Conservation (phyloP, 2,113 vertebrate genomes). For the Larimichthys crocea region DNA sequence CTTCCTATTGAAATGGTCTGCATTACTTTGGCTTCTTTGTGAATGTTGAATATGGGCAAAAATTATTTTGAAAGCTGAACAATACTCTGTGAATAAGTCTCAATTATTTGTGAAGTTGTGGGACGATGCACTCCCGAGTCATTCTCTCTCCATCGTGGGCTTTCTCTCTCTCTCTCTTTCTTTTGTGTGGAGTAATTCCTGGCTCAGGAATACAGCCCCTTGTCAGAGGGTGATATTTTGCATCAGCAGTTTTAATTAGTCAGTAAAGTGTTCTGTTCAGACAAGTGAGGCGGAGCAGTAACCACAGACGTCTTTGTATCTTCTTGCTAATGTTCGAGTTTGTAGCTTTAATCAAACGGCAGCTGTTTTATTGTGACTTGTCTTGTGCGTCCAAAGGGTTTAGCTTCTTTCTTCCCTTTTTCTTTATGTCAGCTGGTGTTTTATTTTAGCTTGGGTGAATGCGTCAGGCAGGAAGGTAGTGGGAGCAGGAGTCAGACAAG, state of each 20-base stretch:
- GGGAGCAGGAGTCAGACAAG: conserved; percentile 45
- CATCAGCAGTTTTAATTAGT: conserved; percentile 56
- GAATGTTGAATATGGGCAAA: conserved; percentile 17
- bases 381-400: conserved; percentile 4
- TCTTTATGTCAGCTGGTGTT: conserved; percentile 6
- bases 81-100: conserved; percentile 26
- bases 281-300: conserved; percentile 9
- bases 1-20: neutral
- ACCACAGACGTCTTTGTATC: conserved; percentile 8
- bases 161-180: conserved; percentile 14
- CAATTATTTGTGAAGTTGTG: conserved; percentile 38
- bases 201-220: conserved; percentile 29
- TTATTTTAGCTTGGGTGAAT: conserved; percentile 9
- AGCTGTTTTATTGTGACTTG: conserved; percentile 17
- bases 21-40: neutral
- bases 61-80: conserved; percentile 18
- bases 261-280: conserved; percentile 24
- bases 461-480: conserved; percentile 44
- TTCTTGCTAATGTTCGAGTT: conserved; percentile 16
- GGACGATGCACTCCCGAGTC: neutral
- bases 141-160: conserved; percentile 25
- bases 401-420: conserved; percentile 14
- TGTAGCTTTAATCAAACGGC: conserved; percentile 18
- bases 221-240: conserved; percentile 40
- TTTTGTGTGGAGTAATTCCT: conserved; percentile 34